These are phyloP conservation scores for Probosciger aterrimus DNA, from an alignment of 2,113 vertebrate genomes.

Conservation along the genomic window DNA sequence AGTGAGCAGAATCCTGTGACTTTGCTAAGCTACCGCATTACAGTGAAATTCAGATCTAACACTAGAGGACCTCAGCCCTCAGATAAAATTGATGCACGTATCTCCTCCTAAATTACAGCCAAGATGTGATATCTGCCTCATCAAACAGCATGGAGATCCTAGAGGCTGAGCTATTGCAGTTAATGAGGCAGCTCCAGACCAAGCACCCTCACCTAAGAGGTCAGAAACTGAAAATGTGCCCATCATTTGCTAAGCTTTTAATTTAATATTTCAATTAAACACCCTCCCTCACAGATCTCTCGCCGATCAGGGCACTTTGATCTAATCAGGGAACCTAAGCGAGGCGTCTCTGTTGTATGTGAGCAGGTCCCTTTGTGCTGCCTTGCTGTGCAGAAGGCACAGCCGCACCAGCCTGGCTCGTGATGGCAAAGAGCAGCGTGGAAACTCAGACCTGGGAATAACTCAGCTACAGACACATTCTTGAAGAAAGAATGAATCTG, in stretches of 20 bases:
- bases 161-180: constrained; percentile 50
- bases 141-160: constrained; percentile 14
- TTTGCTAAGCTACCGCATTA: background rate
- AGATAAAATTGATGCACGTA: background rate
- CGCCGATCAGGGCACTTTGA: background rate
- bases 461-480: background rate
- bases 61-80: constrained; percentile 1
- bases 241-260: background rate
- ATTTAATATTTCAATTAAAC: constrained; percentile 61
- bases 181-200: constrained; percentile 53
- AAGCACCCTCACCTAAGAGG: constrained; percentile 36
- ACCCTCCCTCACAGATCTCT: background rate
- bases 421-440: background rate
- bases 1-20: background rate
- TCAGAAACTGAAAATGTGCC: constrained; percentile 39
- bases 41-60: constrained; percentile 21
- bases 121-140: constrained; percentile 7
- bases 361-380: background rate
- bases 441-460: background rate
- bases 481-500: background rate
- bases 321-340: background rate
- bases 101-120: constrained; percentile 41
- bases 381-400: background rate
- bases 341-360: background rate
- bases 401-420: background rate